Evolutionary conservation across 1,140 invertebrate species (phyloP).

Genomic region (Stegodyphus mimosarum): DNA sequence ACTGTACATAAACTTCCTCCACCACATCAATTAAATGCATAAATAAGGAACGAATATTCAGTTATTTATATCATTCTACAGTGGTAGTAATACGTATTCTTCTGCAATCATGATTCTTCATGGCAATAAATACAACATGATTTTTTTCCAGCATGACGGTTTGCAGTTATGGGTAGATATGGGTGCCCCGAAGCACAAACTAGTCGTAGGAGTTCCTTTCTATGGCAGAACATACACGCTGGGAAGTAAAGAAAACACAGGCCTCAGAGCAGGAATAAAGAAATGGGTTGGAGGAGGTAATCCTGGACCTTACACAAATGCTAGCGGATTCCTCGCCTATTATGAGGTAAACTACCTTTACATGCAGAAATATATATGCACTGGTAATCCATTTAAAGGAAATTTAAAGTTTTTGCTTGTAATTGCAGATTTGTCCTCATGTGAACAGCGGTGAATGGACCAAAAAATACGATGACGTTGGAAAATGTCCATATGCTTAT

Average conservation of each 20-base stretch:
- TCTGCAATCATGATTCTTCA: not conserved
- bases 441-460: conserved; percentile 80
- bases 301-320: conserved; percentile 75
- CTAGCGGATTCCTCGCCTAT: conserved; percentile 68
- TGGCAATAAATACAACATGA: not conserved
- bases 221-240: conserved; percentile 87
- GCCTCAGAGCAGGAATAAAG: conserved; percentile 83
- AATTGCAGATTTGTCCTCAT: conserved; percentile 79
- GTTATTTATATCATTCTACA: no score
- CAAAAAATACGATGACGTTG: conserved; percentile 82
- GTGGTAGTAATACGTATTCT: not conserved
- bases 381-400: not conserved
- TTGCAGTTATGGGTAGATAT: conserved; percentile 85
- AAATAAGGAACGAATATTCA: no score
- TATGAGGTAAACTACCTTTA: conserved; percentile 64
- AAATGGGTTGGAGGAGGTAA: conserved; percentile 81
- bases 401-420: not conserved
- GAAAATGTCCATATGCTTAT: conserved; percentile 85
- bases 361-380: not conserved
- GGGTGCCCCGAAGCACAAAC: conserved; percentile 86
- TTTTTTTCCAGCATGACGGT: conserved; percentile 79
- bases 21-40: no score
- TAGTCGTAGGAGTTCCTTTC: conserved; percentile 88
- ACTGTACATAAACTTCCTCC: no score
- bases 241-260: conserved; percentile 81